Conservation (phyloP, 1,140 invertebrate species). For the Augochlora pura region DNA sequence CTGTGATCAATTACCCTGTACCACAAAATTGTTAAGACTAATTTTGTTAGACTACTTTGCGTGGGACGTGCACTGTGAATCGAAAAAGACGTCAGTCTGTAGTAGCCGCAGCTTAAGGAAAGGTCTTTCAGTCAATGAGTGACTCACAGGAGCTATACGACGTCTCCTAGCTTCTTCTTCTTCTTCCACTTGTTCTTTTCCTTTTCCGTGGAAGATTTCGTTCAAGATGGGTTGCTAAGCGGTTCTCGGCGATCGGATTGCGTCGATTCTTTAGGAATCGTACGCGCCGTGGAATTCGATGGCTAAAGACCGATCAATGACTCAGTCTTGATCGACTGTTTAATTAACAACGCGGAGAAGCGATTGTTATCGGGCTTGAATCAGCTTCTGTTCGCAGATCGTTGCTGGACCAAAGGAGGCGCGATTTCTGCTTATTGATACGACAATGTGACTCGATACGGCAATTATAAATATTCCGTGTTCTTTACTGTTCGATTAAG, state of each 20-base stretch:
- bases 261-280: slow-evolving; percentile 22
- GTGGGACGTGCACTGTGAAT: too few species aligned
- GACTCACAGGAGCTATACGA: slow-evolving; percentile 22
- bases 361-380: not conserved
- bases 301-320: slow-evolving; percentile 4
- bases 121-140: not conserved
- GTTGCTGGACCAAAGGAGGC: not conserved
- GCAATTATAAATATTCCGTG: too few species aligned
- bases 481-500: too few species aligned
- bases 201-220: slow-evolving; percentile 18
- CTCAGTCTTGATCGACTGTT: slow-evolving; percentile 11
- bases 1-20: too few species aligned
- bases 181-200: too few species aligned
- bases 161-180: not conserved
- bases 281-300: not conserved
- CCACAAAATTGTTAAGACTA: too few species aligned
- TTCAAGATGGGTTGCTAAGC: not conserved
- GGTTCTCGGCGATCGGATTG: not conserved
- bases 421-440: too few species aligned
- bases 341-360: not conserved
- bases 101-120: not conserved
- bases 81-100: slow-evolving; percentile 26
- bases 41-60: too few species aligned
- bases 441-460: too few species aligned
- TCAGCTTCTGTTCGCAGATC: not conserved